Conservation (phyloP, 2,888 invertebrate species). For the Cryptus viduatorius region DNA sequence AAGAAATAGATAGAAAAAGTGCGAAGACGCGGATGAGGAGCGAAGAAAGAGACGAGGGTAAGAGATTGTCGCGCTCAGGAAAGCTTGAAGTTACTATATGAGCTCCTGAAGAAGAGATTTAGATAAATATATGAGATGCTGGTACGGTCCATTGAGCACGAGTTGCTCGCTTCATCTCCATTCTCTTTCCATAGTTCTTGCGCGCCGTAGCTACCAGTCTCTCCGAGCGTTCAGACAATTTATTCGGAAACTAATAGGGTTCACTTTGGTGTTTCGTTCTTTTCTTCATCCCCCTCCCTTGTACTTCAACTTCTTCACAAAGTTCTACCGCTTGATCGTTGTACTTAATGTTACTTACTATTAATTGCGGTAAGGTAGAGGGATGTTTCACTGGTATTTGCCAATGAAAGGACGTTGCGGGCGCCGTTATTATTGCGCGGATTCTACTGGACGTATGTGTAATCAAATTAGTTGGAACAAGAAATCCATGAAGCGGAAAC, state of each 20-base stretch:
- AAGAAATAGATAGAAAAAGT: constrained; percentile 16
- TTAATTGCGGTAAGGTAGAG: neutral
- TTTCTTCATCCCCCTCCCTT: neutral
- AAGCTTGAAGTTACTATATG: constrained; percentile 7
- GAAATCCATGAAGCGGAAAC: neutral
- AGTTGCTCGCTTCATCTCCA: neutral
- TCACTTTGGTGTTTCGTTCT: neutral
- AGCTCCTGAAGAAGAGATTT: constrained; percentile 26
- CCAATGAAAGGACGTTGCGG: neutral
- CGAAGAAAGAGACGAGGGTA: constrained; percentile 4
- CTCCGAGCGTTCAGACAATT: constrained; percentile 7
- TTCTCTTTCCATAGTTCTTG: constrained; percentile 14
- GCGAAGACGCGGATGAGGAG: neutral
- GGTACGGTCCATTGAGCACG: constrained; percentile 21
- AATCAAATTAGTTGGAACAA: neutral
- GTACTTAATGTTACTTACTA: neutral
- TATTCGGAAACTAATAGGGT: constrained; percentile 10
- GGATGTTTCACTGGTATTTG: neutral
- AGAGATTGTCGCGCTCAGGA: constrained; percentile 34
- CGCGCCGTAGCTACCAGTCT: neutral
- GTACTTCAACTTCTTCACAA: neutral
- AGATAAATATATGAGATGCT: constrained; percentile 36
- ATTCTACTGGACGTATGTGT: neutral
- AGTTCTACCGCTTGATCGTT: neutral
- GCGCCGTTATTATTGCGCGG: neutral